Conservation (phyloP, 2,888 invertebrate genomes). For the Reticulitermes lucifugus region DNA sequence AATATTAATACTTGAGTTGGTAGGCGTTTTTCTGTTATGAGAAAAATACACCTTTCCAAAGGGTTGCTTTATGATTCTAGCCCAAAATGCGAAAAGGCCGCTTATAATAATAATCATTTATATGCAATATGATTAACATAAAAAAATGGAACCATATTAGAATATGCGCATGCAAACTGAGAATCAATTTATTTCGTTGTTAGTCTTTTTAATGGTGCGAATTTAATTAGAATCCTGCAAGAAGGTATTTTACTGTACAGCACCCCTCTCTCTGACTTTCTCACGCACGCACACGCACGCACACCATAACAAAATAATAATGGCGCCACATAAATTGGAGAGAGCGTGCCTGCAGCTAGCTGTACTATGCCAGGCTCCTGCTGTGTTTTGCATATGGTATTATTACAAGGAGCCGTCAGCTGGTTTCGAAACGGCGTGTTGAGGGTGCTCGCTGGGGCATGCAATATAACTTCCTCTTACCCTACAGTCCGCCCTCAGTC, state of each 20-base stretch:
- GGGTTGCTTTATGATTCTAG: no score
- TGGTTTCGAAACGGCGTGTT: neutral
- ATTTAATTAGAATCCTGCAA: neutral
- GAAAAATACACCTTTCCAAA: no score
- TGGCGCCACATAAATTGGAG: neutral
- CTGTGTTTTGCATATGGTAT: slow-evolving; percentile 16
- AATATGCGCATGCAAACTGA: neutral
- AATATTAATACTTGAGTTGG: no score
- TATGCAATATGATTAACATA: no score
- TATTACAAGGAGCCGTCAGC: neutral
- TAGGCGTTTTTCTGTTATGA: no score
- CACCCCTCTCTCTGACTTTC: neutral
- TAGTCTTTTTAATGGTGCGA: neutral
- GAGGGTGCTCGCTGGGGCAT: neutral
- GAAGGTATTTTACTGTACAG: neutral
- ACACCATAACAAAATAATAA: neutral
- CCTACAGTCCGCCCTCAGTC: neutral
- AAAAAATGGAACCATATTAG: neutral
- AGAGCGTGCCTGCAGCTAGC: neutral
- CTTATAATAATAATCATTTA: no score
- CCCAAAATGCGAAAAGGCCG: no score
- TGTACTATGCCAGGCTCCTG: neutral
- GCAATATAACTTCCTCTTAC: slow-evolving; percentile 6
- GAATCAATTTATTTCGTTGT: neutral
- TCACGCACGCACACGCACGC: neutral